A percentile compares a stretch with the other conserved stretches of the same genome.
These are phyloP conservation scores for Drosophila picticornis DNA, from an alignment of 2,888 invertebrate genomes.

Conservation along the genomic window DNA sequence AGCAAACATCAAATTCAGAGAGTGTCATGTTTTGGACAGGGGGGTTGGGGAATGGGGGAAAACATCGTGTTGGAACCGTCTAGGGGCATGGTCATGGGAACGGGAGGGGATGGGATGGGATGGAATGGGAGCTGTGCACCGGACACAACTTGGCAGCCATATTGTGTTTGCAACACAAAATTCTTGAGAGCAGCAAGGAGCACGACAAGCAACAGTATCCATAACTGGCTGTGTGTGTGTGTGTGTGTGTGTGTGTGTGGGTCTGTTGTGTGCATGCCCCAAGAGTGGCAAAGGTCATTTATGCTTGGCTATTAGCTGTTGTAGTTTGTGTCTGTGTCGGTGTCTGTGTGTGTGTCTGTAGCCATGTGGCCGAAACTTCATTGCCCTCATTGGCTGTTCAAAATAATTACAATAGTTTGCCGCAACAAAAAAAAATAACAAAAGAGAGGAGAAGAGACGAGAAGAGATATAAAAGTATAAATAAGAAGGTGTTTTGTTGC, in stretches of 20 bases:
- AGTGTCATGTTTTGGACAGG: conserved; percentile 53
- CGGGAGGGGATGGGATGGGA: not conserved
- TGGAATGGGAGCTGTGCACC: conserved; percentile 1
- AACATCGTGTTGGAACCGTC: conserved; percentile 37
- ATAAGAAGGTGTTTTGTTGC: conserved; percentile 28
- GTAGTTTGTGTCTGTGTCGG: conserved; percentile 16
- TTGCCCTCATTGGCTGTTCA: conserved; percentile 75
- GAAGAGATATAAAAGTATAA: conserved; percentile 2
- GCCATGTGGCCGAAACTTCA: conserved; percentile 52
- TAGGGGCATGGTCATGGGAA: not conserved
- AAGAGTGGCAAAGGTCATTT: conserved; percentile 66
- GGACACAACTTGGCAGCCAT: conserved; percentile 54
- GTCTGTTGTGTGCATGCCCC: conserved; percentile 40
- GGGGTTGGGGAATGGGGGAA: conserved; percentile 6
- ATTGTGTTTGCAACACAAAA: conserved; percentile 45
- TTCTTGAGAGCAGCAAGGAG: conserved; percentile 38
- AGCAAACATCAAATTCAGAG: conserved; percentile 42
- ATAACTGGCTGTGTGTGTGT: conserved; percentile 10
- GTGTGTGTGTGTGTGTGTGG: not conserved
- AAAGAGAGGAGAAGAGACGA: not conserved
- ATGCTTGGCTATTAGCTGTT: conserved; percentile 57
- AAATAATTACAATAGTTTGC: conserved; percentile 78
- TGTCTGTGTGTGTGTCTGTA: not conserved
- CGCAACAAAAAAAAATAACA: conserved; percentile 10
- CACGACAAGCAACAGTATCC: conserved; percentile 54